phyloP scores from a whole-genome alignment of 1,140 invertebrate genomes.

The Callitettix versicolor region DNA sequence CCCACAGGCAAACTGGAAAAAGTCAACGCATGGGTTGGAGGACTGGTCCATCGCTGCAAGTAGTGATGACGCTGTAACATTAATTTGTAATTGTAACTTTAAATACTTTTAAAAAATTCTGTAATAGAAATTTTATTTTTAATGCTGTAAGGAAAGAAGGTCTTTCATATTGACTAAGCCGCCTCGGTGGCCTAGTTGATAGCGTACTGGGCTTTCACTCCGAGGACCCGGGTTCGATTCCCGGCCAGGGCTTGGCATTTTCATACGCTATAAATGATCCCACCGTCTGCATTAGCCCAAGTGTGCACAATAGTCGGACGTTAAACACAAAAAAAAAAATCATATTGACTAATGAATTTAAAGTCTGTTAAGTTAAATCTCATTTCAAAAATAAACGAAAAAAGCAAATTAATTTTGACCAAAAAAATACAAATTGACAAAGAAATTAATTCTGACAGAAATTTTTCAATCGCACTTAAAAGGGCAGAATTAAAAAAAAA shows the following conservation, averaged over 20 bases:
- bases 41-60: constrained; percentile 72
- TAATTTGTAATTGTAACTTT: constrained; percentile 14
- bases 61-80: constrained; percentile 61
- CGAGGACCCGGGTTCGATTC: neutral
- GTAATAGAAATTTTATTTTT: neutral
- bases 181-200: too few species aligned
- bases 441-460: too few species aligned
- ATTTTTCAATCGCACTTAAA: too few species aligned
- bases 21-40: constrained; percentile 74
- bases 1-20: constrained; percentile 83
- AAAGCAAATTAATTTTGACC: neutral
- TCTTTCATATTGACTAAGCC: neutral
- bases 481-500: too few species aligned
- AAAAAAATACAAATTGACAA: neutral
- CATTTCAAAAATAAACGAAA: neutral
- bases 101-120: constrained; percentile 2
- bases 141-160: too few species aligned
- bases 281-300: too few species aligned
- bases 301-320: too few species aligned
- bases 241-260: too few species aligned
- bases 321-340: too few species aligned
- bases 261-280: too few species aligned
- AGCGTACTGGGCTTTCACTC: too few species aligned
- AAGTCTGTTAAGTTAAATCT: neutral
- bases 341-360: too few species aligned